These are phyloP conservation scores for Pseudolaguvia tuberculata DNA, from an alignment of 2,113 vertebrate genomes.

Conservation along the genomic window DNA sequence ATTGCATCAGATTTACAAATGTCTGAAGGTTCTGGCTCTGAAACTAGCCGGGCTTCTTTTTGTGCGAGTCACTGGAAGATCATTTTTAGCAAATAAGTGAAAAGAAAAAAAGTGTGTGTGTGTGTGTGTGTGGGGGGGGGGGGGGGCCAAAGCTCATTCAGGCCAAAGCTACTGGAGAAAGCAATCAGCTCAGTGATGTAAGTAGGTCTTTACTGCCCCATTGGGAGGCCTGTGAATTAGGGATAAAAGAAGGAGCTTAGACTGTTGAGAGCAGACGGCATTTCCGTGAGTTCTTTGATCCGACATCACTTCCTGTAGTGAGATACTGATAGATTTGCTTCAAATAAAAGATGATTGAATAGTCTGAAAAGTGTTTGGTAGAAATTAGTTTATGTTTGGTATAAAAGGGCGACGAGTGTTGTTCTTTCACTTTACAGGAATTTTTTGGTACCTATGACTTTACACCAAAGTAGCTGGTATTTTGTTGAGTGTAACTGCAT, in stretches of 20 bases:
- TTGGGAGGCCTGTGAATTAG: slow-evolving; percentile 33
- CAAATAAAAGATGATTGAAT: background rate
- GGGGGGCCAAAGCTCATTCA: slow-evolving; percentile 24
- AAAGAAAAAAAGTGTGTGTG: background rate
- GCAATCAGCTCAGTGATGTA: slow-evolving; percentile 29
- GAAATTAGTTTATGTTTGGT: background rate
- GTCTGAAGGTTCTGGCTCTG: background rate
- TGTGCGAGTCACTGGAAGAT: background rate
- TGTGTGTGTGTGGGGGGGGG: too few species aligned
- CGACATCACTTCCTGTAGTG: slow-evolving; percentile 35
- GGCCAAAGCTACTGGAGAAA: slow-evolving; percentile 6
- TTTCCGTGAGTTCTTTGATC: slow-evolving; percentile 33
- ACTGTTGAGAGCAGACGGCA: slow-evolving; percentile 23
- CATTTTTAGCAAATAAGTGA: background rate
- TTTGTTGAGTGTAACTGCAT: too few species aligned
- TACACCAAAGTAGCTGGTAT: too few species aligned
- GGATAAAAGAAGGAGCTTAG: slow-evolving; percentile 49
- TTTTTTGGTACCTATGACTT: background rate
- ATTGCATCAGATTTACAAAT: background rate
- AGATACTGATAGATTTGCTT: slow-evolving; percentile 33
- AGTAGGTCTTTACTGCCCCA: slow-evolving; percentile 28
- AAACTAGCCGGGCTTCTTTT: background rate
- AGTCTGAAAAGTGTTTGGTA: background rate
- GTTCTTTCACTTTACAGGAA: background rate
- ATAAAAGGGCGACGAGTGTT: background rate